Evolutionary conservation across 1,140 invertebrate species (phyloP).

Genomic region (Papilio aristodemus): DNA sequence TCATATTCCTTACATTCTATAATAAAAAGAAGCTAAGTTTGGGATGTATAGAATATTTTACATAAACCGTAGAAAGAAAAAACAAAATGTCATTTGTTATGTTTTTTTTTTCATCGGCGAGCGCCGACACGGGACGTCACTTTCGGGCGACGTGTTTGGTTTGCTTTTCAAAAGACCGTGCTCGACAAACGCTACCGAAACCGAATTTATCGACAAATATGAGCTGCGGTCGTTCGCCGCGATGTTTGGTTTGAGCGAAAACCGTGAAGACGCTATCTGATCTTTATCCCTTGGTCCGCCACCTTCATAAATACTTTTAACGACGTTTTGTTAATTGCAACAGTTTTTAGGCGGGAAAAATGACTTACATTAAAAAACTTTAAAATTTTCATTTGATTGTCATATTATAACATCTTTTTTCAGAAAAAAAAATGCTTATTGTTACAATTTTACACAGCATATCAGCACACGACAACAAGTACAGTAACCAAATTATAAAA

Average conservation of each 20-base stretch:
- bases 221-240: neutral
- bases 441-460: no score
- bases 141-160: conserved; percentile 34
- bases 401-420: no score
- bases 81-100: conserved; percentile 32
- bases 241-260: conserved; percentile 21
- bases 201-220: conserved; percentile 33
- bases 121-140: conserved; percentile 31
- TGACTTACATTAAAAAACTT: neutral
- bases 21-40: conserved; percentile 11
- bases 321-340: neutral
- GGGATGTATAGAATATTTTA: conserved; percentile 20
- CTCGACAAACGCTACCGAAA: conserved; percentile 33
- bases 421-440: no score
- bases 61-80: conserved; percentile 9
- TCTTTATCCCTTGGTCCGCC: conserved; percentile 14
- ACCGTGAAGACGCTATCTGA: conserved; percentile 8
- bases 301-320: conserved; percentile 16
- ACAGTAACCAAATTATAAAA: no score
- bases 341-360: neutral
- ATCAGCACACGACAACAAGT: no score
- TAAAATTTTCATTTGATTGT: neutral
- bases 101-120: conserved; percentile 14
- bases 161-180: conserved; percentile 34
- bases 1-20: no score